A percentile compares a stretch with the other conserved stretches of the same genome.
These are phyloP conservation scores for Antigone vipio DNA, from an alignment of 2,113 vertebrate species.

Conservation along the genomic window DNA sequence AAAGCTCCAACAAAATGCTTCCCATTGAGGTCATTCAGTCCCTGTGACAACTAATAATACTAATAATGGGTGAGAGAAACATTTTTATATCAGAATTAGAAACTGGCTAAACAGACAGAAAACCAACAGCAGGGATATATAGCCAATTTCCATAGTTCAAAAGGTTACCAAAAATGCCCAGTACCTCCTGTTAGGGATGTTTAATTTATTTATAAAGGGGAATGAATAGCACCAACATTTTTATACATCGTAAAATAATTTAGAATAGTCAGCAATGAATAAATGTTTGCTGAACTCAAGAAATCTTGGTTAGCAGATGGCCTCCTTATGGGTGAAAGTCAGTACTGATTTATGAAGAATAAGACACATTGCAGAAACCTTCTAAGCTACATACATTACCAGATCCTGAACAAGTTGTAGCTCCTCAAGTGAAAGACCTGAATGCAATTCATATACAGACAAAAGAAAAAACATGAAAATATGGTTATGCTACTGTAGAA, in stretches of 20 bases:
- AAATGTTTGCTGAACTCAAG: not conserved
- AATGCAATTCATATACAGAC: not conserved
- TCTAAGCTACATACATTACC: not conserved
- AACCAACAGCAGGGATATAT: not conserved
- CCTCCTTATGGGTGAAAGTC: not conserved
- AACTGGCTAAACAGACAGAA: not conserved
- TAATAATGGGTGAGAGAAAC: not conserved
- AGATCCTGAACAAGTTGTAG: not conserved
- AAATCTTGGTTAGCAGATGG: not conserved
- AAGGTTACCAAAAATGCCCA: not conserved
- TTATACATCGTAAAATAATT: not conserved
- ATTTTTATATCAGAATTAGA: not conserved
- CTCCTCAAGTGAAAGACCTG: not conserved
- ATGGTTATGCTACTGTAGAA: not conserved
- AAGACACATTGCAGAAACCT: not conserved
- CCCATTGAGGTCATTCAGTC: not conserved
- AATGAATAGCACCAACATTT: not conserved
- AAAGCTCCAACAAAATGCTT: not conserved
- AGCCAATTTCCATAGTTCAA: not conserved
- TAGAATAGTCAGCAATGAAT: not conserved
- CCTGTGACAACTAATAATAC: not conserved
- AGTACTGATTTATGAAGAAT: not conserved
- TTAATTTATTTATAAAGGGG: not conserved
- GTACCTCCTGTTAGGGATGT: not conserved
- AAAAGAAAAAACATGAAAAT: not conserved